Conservation (phyloP, 1,140 invertebrate genomes). For the Formica selysi region DNA sequence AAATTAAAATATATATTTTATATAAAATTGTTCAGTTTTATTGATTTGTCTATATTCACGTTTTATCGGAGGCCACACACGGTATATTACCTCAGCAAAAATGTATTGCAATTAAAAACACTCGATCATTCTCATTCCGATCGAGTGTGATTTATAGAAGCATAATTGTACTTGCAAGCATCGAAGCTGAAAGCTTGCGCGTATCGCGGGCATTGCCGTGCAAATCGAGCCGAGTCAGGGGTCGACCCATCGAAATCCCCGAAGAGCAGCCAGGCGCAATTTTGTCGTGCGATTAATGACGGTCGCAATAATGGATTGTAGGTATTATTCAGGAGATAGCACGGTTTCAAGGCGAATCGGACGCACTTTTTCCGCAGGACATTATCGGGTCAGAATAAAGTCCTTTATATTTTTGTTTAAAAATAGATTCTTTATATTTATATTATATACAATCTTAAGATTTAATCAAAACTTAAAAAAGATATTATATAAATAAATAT, state of each 20-base stretch:
- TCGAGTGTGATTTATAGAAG: conserved; percentile 54
- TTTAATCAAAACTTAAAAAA: too few species aligned
- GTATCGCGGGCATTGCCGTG: conserved; percentile 48
- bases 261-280: conserved; percentile 58
- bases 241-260: conserved; percentile 56
- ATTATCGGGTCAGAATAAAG: neutral
- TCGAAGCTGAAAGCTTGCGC: conserved; percentile 55
- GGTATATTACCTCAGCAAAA: conserved; percentile 26
- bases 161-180: conserved; percentile 60
- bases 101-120: conserved; percentile 57
- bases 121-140: conserved; percentile 46
- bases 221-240: conserved; percentile 64
- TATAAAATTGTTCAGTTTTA: neutral
- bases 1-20: neutral
- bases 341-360: conserved; percentile 70
- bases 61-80: neutral
- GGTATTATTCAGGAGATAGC: conserved; percentile 73
- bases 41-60: neutral
- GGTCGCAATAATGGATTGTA: conserved; percentile 71
- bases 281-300: conserved; percentile 76
- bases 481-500: too few species aligned
- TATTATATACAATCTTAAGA: too few species aligned
- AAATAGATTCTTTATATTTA: neutral
- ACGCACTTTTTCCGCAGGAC: conserved; percentile 50
- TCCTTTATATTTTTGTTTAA: neutral